Percentiles rank a stretch among this genome's conserved stretches.
Conservation (phyloP, 2,888 invertebrate species). For the Tineola bisselliella region DNA sequence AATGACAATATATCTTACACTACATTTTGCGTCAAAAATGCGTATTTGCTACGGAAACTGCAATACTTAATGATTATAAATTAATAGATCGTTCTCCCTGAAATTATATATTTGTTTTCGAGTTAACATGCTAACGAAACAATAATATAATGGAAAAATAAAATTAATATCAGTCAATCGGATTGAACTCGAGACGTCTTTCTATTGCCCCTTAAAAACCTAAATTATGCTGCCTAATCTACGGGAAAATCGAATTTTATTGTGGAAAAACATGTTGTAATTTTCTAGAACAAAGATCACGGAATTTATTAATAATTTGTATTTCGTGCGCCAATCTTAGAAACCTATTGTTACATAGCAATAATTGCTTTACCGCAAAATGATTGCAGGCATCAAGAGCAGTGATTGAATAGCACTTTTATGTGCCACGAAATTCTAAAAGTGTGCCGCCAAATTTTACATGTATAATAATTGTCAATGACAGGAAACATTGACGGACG, state of each 20-base stretch:
- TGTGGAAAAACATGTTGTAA: conserved; percentile 1
- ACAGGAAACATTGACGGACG: no score
- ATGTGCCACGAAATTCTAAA: no score
- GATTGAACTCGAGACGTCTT: neutral
- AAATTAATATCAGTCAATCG: neutral
- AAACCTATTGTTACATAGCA: neutral
- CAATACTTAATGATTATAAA: no score
- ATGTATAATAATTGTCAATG: no score
- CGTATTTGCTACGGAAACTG: no score
- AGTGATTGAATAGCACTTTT: no score
- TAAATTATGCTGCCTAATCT: conserved; percentile 5
- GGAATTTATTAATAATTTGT: conserved; percentile 1
- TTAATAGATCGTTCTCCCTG: no score
- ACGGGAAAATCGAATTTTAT: conserved; percentile 1
- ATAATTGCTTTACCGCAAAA: neutral
- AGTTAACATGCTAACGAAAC: neutral
- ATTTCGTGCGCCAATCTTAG: neutral
- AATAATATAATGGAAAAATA: neutral
- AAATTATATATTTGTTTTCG: no score
- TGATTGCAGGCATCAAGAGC: neutral
- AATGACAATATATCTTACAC: no score
- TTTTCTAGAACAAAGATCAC: neutral
- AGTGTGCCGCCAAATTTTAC: no score
- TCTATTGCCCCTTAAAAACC: neutral
- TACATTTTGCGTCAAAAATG: no score